phyloP scores from a whole-genome alignment of 2,113 vertebrate genomes.

The Telmatochromis bifrenatus region DNA sequence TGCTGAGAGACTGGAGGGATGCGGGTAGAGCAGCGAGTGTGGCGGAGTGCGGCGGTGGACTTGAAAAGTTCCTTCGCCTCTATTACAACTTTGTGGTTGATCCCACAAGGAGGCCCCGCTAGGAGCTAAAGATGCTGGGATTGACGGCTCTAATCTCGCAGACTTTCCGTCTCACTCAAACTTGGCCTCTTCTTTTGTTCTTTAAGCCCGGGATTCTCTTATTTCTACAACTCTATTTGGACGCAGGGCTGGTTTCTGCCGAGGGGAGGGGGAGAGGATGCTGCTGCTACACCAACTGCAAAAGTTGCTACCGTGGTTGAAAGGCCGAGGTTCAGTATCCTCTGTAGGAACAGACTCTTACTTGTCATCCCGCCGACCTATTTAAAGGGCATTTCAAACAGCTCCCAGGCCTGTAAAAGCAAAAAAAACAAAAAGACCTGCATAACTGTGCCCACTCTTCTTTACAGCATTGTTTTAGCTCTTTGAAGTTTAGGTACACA shows the following conservation, averaged over 20 bases:
- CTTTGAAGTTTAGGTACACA: background rate
- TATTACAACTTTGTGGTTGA: conserved; percentile 55
- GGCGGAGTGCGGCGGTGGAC: background rate
- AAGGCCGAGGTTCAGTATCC: background rate
- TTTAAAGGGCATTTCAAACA: background rate
- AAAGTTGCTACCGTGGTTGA: background rate
- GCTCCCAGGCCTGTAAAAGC: background rate
- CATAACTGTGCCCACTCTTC: background rate
- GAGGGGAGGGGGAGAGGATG: background rate
- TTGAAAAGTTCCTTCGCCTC: conserved; percentile 58
- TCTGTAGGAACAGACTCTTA: background rate
- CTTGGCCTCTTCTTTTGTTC: conserved; percentile 68
- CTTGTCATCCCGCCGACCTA: background rate
- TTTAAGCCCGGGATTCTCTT: conserved; percentile 58
- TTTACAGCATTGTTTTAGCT: background rate
- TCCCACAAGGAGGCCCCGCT: conserved; percentile 50
- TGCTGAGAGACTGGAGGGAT: background rate
- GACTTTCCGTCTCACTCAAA: conserved; percentile 37
- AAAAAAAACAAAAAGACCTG: background rate
- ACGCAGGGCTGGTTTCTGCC: conserved; percentile 1
- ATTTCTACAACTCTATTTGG: conserved; percentile 63
- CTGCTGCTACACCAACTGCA: background rate
- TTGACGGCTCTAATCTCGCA: conserved; percentile 67
- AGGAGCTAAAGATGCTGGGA: conserved; percentile 38
- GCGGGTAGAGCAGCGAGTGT: background rate